A percentile compares a stretch with the other conserved stretches of the same genome.
Conservation (phyloP, 2,888 invertebrate species). For the Drosophila cyrtoloma region DNA sequence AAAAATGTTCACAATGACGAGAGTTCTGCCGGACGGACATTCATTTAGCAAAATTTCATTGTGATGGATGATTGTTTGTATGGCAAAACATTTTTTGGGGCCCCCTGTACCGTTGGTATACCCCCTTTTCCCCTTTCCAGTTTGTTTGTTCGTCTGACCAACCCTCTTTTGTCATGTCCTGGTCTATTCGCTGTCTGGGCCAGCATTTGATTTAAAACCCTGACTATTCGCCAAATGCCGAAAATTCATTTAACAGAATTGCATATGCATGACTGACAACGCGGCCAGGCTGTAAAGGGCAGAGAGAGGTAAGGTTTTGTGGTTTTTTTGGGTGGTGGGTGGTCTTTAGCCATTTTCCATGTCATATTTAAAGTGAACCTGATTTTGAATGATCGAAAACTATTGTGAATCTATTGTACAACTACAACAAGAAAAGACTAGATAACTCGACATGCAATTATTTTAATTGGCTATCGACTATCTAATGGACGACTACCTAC, state of each 20-base stretch:
- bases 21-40: slow-evolving; percentile 18
- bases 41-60: slow-evolving; percentile 54
- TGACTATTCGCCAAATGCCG: slow-evolving; percentile 48
- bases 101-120: slow-evolving; percentile 27
- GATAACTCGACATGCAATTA: slow-evolving; percentile 21
- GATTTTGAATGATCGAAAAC: slow-evolving; percentile 29
- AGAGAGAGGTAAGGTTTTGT: neutral
- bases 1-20: slow-evolving; percentile 61
- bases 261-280: slow-evolving; percentile 49
- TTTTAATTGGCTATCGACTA: slow-evolving; percentile 17
- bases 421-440: neutral
- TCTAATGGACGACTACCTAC: neutral
- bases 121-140: neutral
- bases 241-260: slow-evolving; percentile 70
- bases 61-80: slow-evolving; percentile 80
- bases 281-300: neutral
- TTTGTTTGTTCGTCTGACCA: slow-evolving; percentile 1
- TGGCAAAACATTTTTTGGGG: slow-evolving; percentile 59
- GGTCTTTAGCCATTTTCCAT: slow-evolving; percentile 3
- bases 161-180: neutral
- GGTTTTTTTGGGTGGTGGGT: too few relatives aligned
- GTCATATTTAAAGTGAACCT: slow-evolving; percentile 27
- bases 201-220: slow-evolving; percentile 41
- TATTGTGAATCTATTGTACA: slow-evolving; percentile 11
- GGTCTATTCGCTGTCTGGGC: neutral